Evolutionary conservation across 2,113 vertebrate species (phyloP), one percentile per base, ranked within the genome.

Genomic region (Pristiophorus japonicus): DNA sequence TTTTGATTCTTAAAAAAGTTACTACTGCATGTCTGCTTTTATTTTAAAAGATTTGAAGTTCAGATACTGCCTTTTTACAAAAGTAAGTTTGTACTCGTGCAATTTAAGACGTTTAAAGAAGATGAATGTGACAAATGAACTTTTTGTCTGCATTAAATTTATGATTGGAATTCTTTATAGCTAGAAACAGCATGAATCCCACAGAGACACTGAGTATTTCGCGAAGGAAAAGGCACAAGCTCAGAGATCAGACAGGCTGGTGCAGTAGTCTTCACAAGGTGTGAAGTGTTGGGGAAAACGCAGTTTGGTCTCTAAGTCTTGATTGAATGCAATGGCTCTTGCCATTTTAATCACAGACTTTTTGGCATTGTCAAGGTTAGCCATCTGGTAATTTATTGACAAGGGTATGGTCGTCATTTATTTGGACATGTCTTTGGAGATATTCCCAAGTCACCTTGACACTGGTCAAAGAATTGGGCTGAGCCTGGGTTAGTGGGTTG

Each of bases 1-100:
- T 99, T 98, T 97, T 94, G 65, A 3, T 73, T 67, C 3, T 30
- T 70, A 94, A 94, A 70, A 94, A 94, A 70, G 66, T 30, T 70
- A 67, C 22, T 73, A 20, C 20, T 94, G 62, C 47, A 55, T 93
- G 62, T 42, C 18, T 93, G 63, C 62, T 66, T 63, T 93, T 66
- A 66, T 66, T 55, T 88, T 42, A 22, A 65, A 42, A 24, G 18
- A 11, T 67, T 30, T 65, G 62, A 63, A 30, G n/a, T 78, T 66
- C 4, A 7, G 38, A 45, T 14, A 45, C 7, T 22, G n/a, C 34
- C 34, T 38, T 24, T 24, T 65, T 93, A 45, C 18, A 65, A 24
- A 66, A 65, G 2, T 30, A 27, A 22, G 47, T 55, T 55, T 87
- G 22, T 87, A 34, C 30, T 24, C 34, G 27, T 88, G 27, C 22